Conservation (phyloP, 1,140 invertebrate genomes). For the Danaus plexippus region DNA sequence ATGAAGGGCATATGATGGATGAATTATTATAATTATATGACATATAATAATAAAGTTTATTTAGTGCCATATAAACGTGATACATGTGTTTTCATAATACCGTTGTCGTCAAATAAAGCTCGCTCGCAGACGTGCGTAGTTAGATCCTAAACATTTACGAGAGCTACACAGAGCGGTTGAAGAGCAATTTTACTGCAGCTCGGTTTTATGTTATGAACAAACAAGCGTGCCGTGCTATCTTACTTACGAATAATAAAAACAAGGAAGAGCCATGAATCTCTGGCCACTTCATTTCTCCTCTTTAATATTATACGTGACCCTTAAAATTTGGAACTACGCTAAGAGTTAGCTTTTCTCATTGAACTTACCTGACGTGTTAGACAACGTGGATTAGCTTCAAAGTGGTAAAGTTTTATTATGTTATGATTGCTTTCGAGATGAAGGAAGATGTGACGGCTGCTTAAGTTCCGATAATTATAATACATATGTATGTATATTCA, state of each 20-base stretch:
- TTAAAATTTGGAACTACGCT: constrained; percentile 61
- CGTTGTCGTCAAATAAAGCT: constrained; percentile 22
- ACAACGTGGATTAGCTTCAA: constrained; percentile 53
- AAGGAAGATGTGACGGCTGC: constrained; percentile 34
- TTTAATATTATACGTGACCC: constrained; percentile 72
- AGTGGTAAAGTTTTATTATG: constrained; percentile 69
- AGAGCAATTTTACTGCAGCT: constrained; percentile 55
- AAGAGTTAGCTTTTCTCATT: constrained; percentile 64
- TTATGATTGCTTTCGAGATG: constrained; percentile 66
- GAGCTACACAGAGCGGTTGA: constrained; percentile 39
- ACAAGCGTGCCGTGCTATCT: constrained; percentile 54
- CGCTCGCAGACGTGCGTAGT: constrained; percentile 29
- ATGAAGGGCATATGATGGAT: too few species aligned
- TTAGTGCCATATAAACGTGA: too few species aligned
- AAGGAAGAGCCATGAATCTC: constrained; percentile 67
- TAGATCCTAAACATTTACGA: constrained; percentile 58
- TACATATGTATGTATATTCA: constrained; percentile 4
- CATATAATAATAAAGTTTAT: too few species aligned
- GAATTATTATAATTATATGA: too few species aligned
- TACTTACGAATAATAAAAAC: constrained; percentile 72
- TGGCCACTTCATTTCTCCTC: constrained; percentile 66
- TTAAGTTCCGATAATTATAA: constrained; percentile 24
- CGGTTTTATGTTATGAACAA: constrained; percentile 65
- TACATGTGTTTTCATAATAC: constrained; percentile 12
- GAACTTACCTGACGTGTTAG: constrained; percentile 59